Evolutionary conservation across 2,888 invertebrate genomes (phyloP), one percentile per base, ranked within the genome.

Genomic region (Mythimna vitellina): DNA sequence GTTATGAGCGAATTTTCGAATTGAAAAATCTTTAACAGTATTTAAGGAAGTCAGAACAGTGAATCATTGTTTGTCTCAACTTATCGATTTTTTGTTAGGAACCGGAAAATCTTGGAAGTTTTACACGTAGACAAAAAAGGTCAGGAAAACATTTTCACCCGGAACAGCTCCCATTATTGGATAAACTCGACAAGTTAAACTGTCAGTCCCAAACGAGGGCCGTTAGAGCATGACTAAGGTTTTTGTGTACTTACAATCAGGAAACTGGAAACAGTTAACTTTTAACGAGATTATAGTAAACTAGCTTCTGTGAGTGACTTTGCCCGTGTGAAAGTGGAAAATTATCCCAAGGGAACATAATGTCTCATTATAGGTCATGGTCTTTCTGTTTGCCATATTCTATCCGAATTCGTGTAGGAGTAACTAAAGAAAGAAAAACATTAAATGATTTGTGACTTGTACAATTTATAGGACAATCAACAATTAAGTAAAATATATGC

Each of bases 161-260:
- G 58, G 54, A 65, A 80, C 12, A 12, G 46, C 3, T 49, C 29
- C 69, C 53, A 54, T 80, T 76, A 80, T 63, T 78, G 46, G 65
- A 56, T 63, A 65, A 65, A 68, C 76, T 65, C 76, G 57, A 68
- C n/a, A 76, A 81, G 81, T 81, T 66, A 56, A 76, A 76, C 32
- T 70, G 76, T 81, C 81, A 61, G 76, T 65, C 8, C 22, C 63
- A 49, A 68, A 61, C 60, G 76, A 74, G 53, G 63, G 63, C 17
- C 42, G 22, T 69, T 65, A 58, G 63, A 29, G 38, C 53, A 81
- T 76, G 65, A 81, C 70, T 53, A 38, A 70, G 42, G 49, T 32
- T 64, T 80, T 74, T 75, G 51, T 42, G 25, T 46, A 14, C 17
- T 60, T 53, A 53, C 51, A 63, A 63, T 42, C 62, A 58, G 60